Conservation (phyloP, 2,888 invertebrate genomes). For the Nymphalis c-album region DNA sequence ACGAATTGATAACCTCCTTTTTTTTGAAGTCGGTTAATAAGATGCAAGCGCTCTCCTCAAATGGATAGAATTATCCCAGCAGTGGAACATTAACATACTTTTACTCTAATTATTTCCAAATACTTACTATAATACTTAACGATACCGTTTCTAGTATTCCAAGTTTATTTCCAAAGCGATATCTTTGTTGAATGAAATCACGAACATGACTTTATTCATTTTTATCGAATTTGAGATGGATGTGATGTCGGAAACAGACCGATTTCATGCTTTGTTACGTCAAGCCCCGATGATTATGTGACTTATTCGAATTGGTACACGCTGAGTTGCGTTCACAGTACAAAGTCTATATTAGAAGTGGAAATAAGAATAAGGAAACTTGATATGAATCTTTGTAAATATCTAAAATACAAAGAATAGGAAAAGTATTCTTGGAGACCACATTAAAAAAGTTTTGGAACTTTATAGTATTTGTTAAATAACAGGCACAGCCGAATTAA, state of each 20-base stretch:
- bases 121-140: no score
- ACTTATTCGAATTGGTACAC: slow-evolving; percentile 13
- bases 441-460: no score
- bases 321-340: neutral
- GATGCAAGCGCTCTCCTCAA: no score
- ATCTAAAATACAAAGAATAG: neutral
- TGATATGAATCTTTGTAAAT: neutral
- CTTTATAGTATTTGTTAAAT: no score
- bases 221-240: slow-evolving; percentile 27
- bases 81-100: no score
- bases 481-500: no score
- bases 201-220: slow-evolving; percentile 9
- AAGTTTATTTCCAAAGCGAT: neutral
- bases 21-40: no score
- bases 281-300: slow-evolving; percentile 16
- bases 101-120: no score
- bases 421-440: neutral
- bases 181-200: slow-evolving; percentile 7
- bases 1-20: no score
- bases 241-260: slow-evolving; percentile 19
- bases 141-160: neutral
- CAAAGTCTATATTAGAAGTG: neutral
- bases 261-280: slow-evolving; percentile 30
- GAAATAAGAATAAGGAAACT: neutral
- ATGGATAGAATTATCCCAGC: no score